Conservation (phyloP, 1,140 invertebrate genomes). For the Drosophila sp. region DNA sequence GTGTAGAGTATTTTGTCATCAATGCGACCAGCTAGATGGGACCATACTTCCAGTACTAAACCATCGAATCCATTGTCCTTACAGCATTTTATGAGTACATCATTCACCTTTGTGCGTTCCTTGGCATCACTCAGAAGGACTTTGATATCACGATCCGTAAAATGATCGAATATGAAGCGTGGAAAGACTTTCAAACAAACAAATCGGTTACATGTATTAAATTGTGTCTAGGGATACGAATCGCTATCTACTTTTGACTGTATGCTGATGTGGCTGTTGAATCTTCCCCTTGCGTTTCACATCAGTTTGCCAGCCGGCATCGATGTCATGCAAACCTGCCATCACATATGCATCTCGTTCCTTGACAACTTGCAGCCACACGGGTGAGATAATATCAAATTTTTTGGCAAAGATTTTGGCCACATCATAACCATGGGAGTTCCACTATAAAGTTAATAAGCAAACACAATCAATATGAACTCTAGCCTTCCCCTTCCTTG, state of each 20-base stretch:
- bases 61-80: slow-evolving; percentile 91
- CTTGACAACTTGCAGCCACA: slow-evolving; percentile 93
- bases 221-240: background rate
- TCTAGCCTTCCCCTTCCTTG: too few relatives aligned
- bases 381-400: slow-evolving; percentile 95
- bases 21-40: slow-evolving; percentile 89
- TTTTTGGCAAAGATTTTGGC: slow-evolving; percentile 95
- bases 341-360: slow-evolving; percentile 86
- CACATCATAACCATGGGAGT: slow-evolving; percentile 96
- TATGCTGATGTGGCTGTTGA: slow-evolving; percentile 83
- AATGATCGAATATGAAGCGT: slow-evolving; percentile 93
- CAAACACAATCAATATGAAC: slow-evolving; percentile 8
- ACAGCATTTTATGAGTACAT: slow-evolving; percentile 86
- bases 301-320: slow-evolving; percentile 92
- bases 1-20: slow-evolving; percentile 86
- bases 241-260: slow-evolving; percentile 47
- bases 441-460: slow-evolving; percentile 90
- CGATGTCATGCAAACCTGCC: slow-evolving; percentile 90
- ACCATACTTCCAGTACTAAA: slow-evolving; percentile 94
- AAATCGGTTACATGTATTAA: background rate
- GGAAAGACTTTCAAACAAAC: slow-evolving; percentile 87
- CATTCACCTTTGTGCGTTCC: slow-evolving; percentile 85
- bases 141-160: slow-evolving; percentile 88
- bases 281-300: slow-evolving; percentile 85
- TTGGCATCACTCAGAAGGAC: slow-evolving; percentile 86